Evolutionary conservation across 2,888 invertebrate genomes (phyloP).

Genomic region (Lydus trimaculatus): DNA sequence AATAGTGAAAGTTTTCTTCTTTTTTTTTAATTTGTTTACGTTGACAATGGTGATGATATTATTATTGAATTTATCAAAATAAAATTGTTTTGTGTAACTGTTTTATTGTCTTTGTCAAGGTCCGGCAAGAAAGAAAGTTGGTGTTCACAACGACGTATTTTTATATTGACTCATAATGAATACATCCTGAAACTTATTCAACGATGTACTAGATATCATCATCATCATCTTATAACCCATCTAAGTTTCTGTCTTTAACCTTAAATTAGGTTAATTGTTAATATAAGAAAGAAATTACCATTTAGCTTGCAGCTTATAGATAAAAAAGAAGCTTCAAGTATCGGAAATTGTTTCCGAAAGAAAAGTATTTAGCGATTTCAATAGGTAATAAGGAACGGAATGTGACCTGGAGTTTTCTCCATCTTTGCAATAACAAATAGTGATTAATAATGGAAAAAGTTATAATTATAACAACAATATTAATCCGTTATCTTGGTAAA

Average conservation of each 20-base stretch:
- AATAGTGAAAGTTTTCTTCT: constrained; percentile 22
- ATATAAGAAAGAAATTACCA: not conserved
- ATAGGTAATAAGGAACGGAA: not conserved
- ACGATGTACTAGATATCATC: not conserved
- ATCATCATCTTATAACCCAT: constrained; percentile 1
- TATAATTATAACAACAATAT: no score
- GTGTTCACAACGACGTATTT: constrained; percentile 3
- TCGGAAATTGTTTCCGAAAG: no score
- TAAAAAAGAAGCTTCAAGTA: no score
- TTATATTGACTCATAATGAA: constrained; percentile 26
- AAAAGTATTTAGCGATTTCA: not conserved
- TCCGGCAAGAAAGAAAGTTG: constrained; percentile 29
- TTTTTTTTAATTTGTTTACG: constrained; percentile 16
- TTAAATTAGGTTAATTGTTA: not conserved
- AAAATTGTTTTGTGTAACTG: constrained; percentile 10
- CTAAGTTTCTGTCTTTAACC: constrained; percentile 2
- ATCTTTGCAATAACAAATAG: not conserved
- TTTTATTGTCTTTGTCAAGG: constrained; percentile 28
- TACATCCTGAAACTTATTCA: not conserved
- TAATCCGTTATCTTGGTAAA: no score
- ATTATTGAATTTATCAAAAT: not conserved
- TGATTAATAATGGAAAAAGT: no score
- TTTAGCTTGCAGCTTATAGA: not conserved
- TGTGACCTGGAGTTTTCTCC: not conserved
- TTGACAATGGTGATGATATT: constrained; percentile 3